Evolutionary conservation across 1,140 invertebrate genomes (phyloP).

Genomic region (Plodia interpunctella): DNA sequence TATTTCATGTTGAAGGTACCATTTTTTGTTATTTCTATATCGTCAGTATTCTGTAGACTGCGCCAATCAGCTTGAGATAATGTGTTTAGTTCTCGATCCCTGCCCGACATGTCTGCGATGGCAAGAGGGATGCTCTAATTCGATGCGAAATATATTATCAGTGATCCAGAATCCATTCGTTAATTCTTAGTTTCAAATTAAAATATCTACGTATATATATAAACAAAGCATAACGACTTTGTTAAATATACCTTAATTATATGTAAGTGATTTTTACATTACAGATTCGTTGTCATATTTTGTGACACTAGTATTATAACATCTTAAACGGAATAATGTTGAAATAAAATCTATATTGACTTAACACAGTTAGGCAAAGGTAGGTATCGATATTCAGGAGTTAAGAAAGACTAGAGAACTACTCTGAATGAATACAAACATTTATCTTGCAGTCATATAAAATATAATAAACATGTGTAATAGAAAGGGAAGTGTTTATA

Average conservation of each 20-base stretch:
- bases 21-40: conserved; percentile 1
- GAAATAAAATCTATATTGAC: too few relatives aligned
- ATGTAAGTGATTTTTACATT: too few relatives aligned
- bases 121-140: conserved; percentile 1
- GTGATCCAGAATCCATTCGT: background rate
- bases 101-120: background rate
- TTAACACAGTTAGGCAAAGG: too few relatives aligned
- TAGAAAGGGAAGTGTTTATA: background rate
- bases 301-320: too few relatives aligned
- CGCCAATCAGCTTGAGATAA: background rate
- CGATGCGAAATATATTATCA: background rate
- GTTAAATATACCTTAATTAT: too few relatives aligned
- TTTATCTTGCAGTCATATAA: too few relatives aligned
- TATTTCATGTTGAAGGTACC: background rate
- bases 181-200: background rate
- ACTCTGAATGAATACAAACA: too few relatives aligned
- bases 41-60: background rate
- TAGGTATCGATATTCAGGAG: too few relatives aligned
- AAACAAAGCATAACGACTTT: too few relatives aligned
- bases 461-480: background rate
- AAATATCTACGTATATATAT: background rate
- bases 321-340: too few relatives aligned
- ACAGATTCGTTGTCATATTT: too few relatives aligned
- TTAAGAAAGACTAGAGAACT: too few relatives aligned
- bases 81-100: conserved; percentile 3